These are phyloP conservation scores for Ascidia mentula DNA, from an alignment of 23 tunicate species.

Conservation along the genomic window DNA sequence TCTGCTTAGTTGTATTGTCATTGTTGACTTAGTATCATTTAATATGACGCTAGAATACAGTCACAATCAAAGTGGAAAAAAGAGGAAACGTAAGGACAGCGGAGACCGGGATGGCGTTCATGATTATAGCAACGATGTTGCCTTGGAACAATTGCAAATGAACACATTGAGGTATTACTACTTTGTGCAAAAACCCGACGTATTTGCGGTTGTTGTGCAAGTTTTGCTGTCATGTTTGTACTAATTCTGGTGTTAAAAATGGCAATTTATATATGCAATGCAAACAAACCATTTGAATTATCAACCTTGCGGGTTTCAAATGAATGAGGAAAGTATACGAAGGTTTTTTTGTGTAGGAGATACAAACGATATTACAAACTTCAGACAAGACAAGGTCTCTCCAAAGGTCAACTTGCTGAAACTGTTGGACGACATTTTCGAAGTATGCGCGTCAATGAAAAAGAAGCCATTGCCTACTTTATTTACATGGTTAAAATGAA, in stretches of 20 bases:
- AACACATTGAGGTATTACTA: conserved; percentile 74
- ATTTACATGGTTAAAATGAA: conserved; percentile 97
- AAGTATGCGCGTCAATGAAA: conserved; percentile 66
- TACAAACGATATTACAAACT: conserved; percentile 88
- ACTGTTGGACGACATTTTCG: conserved; percentile 62
- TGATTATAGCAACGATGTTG: conserved; percentile 51
- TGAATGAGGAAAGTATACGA: no score
- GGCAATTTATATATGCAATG: no score
- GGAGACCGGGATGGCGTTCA: conserved; percentile 16
- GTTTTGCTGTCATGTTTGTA: no score
- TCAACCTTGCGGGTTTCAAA: no score
- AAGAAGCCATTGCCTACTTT: conserved; percentile 82
- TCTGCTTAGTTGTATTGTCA: no score
- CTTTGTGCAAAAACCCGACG: no score
- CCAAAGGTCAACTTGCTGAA: conserved; percentile 76
- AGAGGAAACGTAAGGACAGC: conserved; percentile 61
- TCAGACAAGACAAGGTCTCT: conserved; percentile 83
- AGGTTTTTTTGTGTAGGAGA: no score
- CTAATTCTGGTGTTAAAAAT: no score
- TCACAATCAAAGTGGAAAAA: conserved; percentile 38
- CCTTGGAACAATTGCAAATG: conserved; percentile 75
- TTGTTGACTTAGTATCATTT: no score
- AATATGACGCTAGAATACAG: conserved; percentile 45
- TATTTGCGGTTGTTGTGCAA: no score
- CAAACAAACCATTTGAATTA: no score